Conservation (phyloP, 2,113 vertebrate species). For the Mobula birostris region DNA sequence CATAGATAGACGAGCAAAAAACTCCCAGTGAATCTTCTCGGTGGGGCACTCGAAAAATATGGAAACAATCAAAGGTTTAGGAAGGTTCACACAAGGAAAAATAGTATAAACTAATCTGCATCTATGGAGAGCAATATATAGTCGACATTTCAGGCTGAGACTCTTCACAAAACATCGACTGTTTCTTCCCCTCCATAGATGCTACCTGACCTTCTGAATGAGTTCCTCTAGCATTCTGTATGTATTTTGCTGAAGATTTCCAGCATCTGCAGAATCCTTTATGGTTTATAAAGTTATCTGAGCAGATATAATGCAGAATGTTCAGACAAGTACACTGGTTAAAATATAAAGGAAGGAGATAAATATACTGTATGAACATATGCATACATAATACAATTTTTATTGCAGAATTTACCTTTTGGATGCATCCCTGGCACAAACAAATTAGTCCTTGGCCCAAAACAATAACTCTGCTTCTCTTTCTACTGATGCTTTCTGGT, state of each 20-base stretch:
- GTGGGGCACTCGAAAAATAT: background rate
- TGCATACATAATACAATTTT: too few species aligned
- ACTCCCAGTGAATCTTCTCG: background rate
- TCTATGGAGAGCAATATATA: too few species aligned
- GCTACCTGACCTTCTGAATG: too few species aligned
- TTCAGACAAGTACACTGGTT: background rate
- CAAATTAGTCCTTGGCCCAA: too few species aligned
- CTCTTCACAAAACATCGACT: too few species aligned
- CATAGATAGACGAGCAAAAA: background rate
- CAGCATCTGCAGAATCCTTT: too few species aligned
- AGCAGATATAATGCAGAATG: background rate
- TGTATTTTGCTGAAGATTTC: too few species aligned
- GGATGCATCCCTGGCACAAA: background rate
- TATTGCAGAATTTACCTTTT: background rate
- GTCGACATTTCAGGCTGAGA: too few species aligned
- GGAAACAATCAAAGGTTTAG: background rate
- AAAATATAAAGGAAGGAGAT: background rate
- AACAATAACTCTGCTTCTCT: too few species aligned
- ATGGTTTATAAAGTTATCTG: background rate
- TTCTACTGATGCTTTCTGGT: background rate
- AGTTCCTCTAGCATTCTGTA: too few species aligned
- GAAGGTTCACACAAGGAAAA: background rate
- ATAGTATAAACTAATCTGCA: too few species aligned
- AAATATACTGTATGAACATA: background rate
- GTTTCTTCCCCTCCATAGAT: too few species aligned